Conservation (phyloP, 2,888 invertebrate genomes). For the Meghimatium bilineatum region DNA sequence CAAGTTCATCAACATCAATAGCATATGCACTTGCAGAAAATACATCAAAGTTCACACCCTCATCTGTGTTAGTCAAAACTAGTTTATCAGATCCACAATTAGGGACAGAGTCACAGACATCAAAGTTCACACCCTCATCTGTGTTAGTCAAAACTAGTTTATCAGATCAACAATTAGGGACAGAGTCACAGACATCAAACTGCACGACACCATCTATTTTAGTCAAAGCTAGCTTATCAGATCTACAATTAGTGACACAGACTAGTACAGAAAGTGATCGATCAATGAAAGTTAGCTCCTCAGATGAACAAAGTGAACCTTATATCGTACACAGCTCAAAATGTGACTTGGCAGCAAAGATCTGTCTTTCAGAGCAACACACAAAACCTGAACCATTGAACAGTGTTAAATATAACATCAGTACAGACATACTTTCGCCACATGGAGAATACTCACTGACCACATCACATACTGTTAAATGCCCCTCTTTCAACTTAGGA, state of each 20-base stretch:
- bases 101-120: not conserved
- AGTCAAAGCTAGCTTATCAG: not conserved
- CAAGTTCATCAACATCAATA: not conserved
- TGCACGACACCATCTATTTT: not conserved
- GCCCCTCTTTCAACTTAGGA: not conserved
- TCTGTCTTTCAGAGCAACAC: not conserved
- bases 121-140: not conserved
- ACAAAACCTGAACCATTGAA: not conserved
- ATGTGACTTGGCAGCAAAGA: not conserved
- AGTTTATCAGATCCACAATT: not conserved
- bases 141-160: not conserved
- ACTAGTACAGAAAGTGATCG: not conserved
- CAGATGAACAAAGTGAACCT: not conserved
- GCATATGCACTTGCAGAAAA: not conserved
- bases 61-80: not conserved
- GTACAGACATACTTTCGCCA: not conserved
- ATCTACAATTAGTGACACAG: not conserved
- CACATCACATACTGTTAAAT: not conserved
- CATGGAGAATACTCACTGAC: not conserved
- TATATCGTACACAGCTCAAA: not conserved
- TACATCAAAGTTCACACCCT: not conserved
- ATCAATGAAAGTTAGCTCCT: not conserved
- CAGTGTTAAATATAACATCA: not conserved
- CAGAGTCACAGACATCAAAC: not conserved
- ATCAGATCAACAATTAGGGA: slow-evolving; percentile 2